These are phyloP conservation scores for Listronotus bonariensis DNA, from an alignment of 1,140 invertebrate genomes.

Conservation along the genomic window DNA sequence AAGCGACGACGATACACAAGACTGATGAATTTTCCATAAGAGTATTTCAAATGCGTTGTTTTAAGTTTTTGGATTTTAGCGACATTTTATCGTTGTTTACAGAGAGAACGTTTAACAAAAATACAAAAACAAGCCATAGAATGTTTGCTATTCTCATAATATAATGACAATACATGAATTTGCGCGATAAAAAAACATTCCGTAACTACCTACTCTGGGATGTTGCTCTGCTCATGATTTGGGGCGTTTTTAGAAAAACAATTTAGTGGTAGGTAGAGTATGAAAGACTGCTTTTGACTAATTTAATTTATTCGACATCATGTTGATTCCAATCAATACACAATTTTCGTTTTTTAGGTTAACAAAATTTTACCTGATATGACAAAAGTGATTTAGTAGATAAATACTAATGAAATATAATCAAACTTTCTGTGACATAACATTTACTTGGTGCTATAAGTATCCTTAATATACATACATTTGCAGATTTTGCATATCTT, in stretches of 20 bases:
- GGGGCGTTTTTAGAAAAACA: neutral
- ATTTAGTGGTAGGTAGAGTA: neutral
- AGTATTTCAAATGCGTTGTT: conserved; percentile 1
- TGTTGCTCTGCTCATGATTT: neutral
- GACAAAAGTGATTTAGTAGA: neutral
- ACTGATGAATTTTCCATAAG: conserved; percentile 4
- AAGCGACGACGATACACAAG: conserved; percentile 73
- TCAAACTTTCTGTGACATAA: conserved; percentile 12
- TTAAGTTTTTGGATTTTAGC: conserved; percentile 7
- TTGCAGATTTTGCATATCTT: neutral
- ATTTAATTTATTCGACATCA: neutral
- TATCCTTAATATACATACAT: neutral
- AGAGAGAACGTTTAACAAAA: neutral
- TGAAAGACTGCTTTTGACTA: conserved; percentile 11
- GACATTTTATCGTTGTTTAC: neutral
- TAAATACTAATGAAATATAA: neutral
- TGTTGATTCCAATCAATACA: neutral
- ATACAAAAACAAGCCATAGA: conserved; percentile 4
- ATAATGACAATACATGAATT: neutral
- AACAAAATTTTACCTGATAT: conserved; percentile 10
- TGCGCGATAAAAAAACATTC: conserved; percentile 3
- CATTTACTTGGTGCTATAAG: conserved; percentile 6
- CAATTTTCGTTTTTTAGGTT: neutral
- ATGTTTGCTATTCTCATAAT: neutral
- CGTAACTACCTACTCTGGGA: neutral